Base-by-base conservation (phyloP, 2,888 invertebrate genomes). In the Hesperia comma region DNA sequence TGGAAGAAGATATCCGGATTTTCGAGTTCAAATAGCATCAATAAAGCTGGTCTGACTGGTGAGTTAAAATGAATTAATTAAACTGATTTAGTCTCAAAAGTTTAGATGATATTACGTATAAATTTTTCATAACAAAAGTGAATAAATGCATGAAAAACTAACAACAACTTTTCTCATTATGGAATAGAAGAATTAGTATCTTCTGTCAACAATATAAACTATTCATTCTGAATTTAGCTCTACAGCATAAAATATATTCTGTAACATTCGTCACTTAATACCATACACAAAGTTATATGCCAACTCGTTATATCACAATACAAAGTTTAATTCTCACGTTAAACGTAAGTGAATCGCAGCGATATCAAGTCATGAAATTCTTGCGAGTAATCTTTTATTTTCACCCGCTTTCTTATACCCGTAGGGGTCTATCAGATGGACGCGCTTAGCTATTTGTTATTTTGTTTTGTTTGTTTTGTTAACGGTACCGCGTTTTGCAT, bases 1-100 rank as follows among this genome's bases (percentile, higher is more conserved):
- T 96, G 96, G 96, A 95, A 95, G 80, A 96, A 96, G 83, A 90
- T 96, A 74, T 95, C 96, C 15, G 95, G 95, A 33, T 95, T 96
- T 78, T 95, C 95, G 66, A 95, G 95, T 78, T 95, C 95, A 62
- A 95, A 94, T 76, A 95, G 95, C 80, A 94, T 94, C 79, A 95
- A 95, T 81, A 96, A 96, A 83, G 94, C 94, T 53, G 94, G 94
- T 69, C 79, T 93, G 63, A 92, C 94, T 83, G 96, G 95, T 95
- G 87, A 95, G 95, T 93, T 72, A 51, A 51, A 14, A 19, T 49
- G 19, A 10, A 12, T 12, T 12, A 37, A 10, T 7, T 10, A 10
- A 37, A 37, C 12, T 37, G 12, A 1, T 10, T 12, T 37, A 12
- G 37, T 2, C 10, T 37, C 12, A 37, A 37, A 12, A 12, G 12